A percentile compares a stretch with the other conserved stretches of the same genome.
phyloP scores from a whole-genome alignment of 2,113 vertebrate species.

The Xiphophorus couchianus region DNA sequence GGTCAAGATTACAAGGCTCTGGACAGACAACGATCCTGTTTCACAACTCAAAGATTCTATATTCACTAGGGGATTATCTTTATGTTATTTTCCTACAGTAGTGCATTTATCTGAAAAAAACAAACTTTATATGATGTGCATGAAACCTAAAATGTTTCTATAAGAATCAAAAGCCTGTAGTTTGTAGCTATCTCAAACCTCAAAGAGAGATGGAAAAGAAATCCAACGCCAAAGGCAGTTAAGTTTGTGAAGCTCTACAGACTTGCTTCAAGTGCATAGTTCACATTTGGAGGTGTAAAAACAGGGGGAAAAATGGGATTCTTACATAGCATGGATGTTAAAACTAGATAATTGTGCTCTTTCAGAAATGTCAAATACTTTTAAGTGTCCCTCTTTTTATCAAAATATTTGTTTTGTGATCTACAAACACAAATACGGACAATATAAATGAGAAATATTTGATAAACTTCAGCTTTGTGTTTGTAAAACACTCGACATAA shows the following conservation, averaged over 20 bases:
- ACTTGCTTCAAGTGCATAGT: conserved; percentile 46
- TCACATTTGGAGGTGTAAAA: conserved; percentile 39
- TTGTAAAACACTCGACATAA: not conserved
- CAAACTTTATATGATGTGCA: not conserved
- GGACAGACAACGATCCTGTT: conserved; percentile 33
- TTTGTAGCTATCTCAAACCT: conserved; percentile 58
- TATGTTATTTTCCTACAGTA: conserved; percentile 13
- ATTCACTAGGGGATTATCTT: not conserved
- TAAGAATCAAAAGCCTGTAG: conserved; percentile 4
- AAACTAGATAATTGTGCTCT: conserved; percentile 13
- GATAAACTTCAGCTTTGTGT: not conserved
- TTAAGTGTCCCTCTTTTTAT: not conserved
- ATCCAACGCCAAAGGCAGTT: conserved; percentile 54
- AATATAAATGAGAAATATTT: not conserved
- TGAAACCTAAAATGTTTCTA: not conserved
- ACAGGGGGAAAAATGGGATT: conserved; percentile 23
- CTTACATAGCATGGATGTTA: conserved; percentile 23
- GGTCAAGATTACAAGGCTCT: conserved; percentile 47
- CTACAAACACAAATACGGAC: not conserved
- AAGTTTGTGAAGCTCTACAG: conserved; percentile 54
- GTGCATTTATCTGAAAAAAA: conserved; percentile 7
- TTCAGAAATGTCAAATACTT: not conserved
- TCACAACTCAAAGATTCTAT: conserved; percentile 24
- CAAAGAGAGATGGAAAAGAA: conserved; percentile 56
- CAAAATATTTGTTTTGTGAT: not conserved